A percentile compares a stretch with the other conserved stretches of the same genome.
Conservation (phyloP, 2,113 vertebrate species). For the Thamnaconus septentrionalis region DNA sequence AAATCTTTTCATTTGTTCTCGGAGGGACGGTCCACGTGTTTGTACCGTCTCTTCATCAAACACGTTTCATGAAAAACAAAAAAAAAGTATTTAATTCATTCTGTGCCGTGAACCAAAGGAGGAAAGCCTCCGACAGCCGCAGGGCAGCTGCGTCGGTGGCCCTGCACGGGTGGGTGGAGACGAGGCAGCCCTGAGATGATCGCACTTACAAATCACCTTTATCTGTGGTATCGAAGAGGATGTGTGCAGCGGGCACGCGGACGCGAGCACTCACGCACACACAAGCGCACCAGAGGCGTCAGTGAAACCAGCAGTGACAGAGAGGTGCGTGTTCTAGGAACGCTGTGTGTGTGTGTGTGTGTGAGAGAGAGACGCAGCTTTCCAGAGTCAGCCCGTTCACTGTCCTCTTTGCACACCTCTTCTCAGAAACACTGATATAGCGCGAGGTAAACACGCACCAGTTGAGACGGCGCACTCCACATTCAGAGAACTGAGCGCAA, state of each 20-base stretch:
- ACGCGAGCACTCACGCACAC: constrained; percentile 13
- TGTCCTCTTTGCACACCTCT: constrained; percentile 50
- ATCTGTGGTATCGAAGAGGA: constrained; percentile 64
- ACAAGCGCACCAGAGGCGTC: constrained; percentile 10
- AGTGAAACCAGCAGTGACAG: constrained; percentile 54
- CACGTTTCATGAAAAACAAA: no score
- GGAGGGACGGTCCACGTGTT: no score
- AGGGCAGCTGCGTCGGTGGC: no score
- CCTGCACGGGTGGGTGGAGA: neutral
- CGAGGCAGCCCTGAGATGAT: constrained; percentile 41
- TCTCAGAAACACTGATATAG: constrained; percentile 65
- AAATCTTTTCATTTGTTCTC: no score
- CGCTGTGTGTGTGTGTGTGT: constrained; percentile 32
- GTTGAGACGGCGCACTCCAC: constrained; percentile 20
- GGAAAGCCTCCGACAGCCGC: no score
- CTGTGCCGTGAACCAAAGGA: no score
- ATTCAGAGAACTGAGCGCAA: constrained; percentile 57
- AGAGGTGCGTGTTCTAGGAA: constrained; percentile 68
- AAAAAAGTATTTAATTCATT: no score
- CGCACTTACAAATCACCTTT: constrained; percentile 49
- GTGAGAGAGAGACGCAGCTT: constrained; percentile 28
- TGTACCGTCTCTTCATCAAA: no score
- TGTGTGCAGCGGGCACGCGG: constrained; percentile 39
- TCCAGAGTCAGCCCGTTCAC: constrained; percentile 64
- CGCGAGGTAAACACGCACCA: constrained; percentile 38